Evolutionary conservation across 2,888 invertebrate genomes (phyloP), one percentile per base, ranked within the genome.

Genomic region (Synanthedon formicaeformis): DNA sequence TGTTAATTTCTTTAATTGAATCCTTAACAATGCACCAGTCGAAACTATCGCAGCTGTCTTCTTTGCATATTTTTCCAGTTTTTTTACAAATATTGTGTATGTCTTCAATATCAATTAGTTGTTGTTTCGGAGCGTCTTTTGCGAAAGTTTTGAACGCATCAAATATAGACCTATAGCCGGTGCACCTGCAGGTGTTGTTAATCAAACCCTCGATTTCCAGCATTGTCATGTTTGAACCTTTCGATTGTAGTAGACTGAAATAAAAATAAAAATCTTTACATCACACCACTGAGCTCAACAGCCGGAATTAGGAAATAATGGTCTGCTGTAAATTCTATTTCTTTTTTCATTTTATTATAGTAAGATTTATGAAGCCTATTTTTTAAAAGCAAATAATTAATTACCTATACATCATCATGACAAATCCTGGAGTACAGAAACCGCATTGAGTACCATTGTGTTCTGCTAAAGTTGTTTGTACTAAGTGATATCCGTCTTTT

Each of bases 111-210:
- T 80, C 78, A 2, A 50, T 45, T 3, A 78, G 49, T 11, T 60
- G 52, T 0, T 62, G 58, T 51, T 67, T 63, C 0, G 73, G 69
- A 2, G 83, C 78, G 60, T 89, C 90, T 52, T 64, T 76, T 3
- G 89, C 89, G 51, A 91, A 82, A 0, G 88, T 88, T 63, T 91
- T 91, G 67, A 92, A 91, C 1, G 91, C 91, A 55, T 91, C 88
- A 2, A 89, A 56, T 48, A 92, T 92, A 1, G 92, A 88, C 50
- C 91, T 75, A 62, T 91, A 92, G 1, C 92, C 92, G 1, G 94
- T 94, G 63, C 94, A 94, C 41, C 94, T 85, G 60, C 94, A 94
- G 48, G 93, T 87, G 60, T 93, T 93, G 41, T 93, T 91, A n/a
- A 90, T 92, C 60, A 93, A 92, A 57, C 92, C 88, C 71, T 93